These are phyloP conservation scores for Clarias pachynema DNA, from an alignment of 2,797 vertebrate genomes.

Conservation along the genomic window DNA sequence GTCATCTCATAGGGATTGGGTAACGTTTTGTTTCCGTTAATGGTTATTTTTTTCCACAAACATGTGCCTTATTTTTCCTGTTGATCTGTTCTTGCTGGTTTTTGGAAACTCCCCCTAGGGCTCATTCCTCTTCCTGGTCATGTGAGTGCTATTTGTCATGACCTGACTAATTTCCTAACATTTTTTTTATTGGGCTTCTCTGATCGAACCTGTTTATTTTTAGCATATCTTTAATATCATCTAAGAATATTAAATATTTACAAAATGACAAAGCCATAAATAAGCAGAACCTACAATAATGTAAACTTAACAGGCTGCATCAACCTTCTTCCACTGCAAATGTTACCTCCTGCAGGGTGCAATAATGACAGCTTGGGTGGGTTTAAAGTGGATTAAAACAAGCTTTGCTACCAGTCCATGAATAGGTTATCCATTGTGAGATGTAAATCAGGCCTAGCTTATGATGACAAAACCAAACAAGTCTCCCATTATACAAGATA, in stretches of 20 bases:
- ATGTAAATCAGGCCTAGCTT: not conserved
- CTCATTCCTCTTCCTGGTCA: conserved; percentile 39
- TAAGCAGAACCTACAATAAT: not conserved
- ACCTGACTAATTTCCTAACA: conserved; percentile 45
- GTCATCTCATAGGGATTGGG: conserved; percentile 2
- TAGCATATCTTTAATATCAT: not conserved
- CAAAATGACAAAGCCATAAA: not conserved
- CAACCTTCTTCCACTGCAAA: not conserved
- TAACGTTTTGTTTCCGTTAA: conserved; percentile 18
- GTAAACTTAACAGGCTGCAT: not conserved
- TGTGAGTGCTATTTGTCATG: conserved; percentile 52
- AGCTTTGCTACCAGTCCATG: not conserved
- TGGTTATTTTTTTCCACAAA: conserved; percentile 36
- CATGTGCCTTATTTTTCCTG: conserved; percentile 44
- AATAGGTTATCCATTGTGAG: not conserved
- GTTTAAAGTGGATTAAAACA: not conserved
- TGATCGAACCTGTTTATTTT: conserved; percentile 18
- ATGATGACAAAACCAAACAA: not conserved
- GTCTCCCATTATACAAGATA: not conserved
- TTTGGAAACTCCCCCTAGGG: conserved; percentile 48
- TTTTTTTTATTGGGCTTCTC: conserved; percentile 14
- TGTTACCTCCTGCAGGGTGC: not conserved
- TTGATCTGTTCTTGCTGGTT: conserved; percentile 21
- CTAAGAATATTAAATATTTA: not conserved
- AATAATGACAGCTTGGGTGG: not conserved